Evolutionary conservation across 2,113 vertebrate genomes (phyloP), one percentile per base, ranked within the genome.

Genomic region (Columbina picui): DNA sequence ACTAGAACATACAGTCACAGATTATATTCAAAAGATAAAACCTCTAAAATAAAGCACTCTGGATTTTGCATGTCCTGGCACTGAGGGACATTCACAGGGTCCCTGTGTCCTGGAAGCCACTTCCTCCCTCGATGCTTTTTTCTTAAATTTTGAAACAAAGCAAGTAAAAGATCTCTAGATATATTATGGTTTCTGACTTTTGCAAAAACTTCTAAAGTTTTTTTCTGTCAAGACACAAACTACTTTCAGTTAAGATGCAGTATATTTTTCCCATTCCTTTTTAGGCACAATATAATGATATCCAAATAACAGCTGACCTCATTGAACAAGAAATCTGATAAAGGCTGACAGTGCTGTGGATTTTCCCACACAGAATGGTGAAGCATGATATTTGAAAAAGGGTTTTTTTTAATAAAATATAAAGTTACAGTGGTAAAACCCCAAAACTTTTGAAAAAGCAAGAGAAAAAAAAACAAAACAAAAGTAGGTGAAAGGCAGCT

Each of bases 281-380:
- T 69, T 57, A 90, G 84, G 47, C 9, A 38, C 1, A 2, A 36
- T 32, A 38, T 10, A 49, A 73, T 25, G 52, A 86, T 53, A 77
- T 43, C 75, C 76, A 81, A 84, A 78, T 45, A 77, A 25, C 52
- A 29, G 20, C 6, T 77, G 57, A 90, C 64, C 82, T 88, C 56
- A 70, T 14, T 56, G 34, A 88, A 38, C 41, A 71, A 87, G 77
- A 95, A 87, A 87, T 69, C 91, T 88, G 93, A 80, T 83, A 74
- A 80, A 67, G 32, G 36, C 47, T 88, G 75, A 79, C 57, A 65
- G 15, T 23, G 47, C 30, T 34, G 38, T 55, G 59, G 75, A 88
- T 88, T 93, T 95, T 93, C 90, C 64, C 74, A 70, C 21, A n/a
- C 23, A 25, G 45, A 9, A 18, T 23, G 27, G 41, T 22, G 41